Evolutionary conservation across 2,113 vertebrate genomes (phyloP), one percentile per base, ranked within the genome.

Genomic region (Ctenodactylus gundi): DNA sequence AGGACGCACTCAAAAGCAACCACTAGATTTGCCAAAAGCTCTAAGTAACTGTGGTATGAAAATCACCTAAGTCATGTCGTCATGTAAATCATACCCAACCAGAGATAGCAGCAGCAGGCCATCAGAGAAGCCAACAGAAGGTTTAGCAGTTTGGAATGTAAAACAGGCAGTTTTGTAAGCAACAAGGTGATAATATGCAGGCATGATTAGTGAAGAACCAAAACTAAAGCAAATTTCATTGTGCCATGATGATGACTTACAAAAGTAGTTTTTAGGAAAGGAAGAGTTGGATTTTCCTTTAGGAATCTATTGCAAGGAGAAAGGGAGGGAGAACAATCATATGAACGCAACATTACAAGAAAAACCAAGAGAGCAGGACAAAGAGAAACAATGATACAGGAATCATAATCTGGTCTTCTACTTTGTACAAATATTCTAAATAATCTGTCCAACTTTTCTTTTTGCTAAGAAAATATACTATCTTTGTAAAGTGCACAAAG

Each of bases 251-350:
- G 31, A 97, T 97, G 98, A 99, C 99, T 99, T 99, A 99, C 99
- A 99, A 99, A 99, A 99, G 98, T n/a, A 98, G 98, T 97, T 98
- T 98, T 98, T 99, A 99, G 98, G 98, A 98, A 99, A 99, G 98
- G 98, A 98, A 99, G 98, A 98, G 98, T 98, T 98, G 98, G 96
- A 97, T 98, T 99, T 98, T 98, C 99, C 98, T 99, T 99, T 99
- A 99, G 99, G 99, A 99, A 99, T 99, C 99, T 99, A 99, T 94
- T 98, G 97, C 98, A 98, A 98, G 98, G 94, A 98, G 97, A 99
- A 97, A 98, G 98, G 96, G 98, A 96, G 98, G 98, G 98, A 98
- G 98, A 98, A 98, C 91, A 98, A 98, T 98, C 98, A 98, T 97
- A 97, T 98, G 98, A 98, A 94, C 97, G 95, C 41, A 96, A 97